Evolutionary conservation across 2,888 invertebrate genomes (phyloP).

Genomic region (Xestia xanthographa): DNA sequence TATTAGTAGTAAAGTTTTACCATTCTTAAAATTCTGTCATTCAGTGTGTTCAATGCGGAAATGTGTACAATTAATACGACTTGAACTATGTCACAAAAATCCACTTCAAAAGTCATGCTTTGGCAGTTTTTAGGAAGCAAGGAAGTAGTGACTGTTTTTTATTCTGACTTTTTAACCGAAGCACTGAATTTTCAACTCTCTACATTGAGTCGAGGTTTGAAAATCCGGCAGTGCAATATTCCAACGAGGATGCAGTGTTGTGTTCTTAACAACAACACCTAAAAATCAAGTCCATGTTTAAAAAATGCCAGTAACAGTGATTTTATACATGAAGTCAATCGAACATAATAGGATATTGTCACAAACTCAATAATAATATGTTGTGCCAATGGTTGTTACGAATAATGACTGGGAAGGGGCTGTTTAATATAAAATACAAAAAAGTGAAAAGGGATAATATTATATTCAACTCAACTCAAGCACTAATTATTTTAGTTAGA

Average conservation of each 20-base stretch:
- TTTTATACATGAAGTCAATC: too few species aligned
- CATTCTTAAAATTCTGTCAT: too few species aligned
- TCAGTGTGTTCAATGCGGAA: too few species aligned
- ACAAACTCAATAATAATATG: neutral
- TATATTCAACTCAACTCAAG: constrained; percentile 1
- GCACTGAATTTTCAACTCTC: neutral
- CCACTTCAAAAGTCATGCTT: neutral
- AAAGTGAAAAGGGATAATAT: neutral
- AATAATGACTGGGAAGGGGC: neutral
- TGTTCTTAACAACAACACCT: neutral
- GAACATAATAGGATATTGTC: neutral
- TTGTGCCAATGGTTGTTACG: neutral
- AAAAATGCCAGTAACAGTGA: neutral
- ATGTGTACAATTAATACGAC: too few species aligned
- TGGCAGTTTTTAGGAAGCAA: neutral
- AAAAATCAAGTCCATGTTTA: neutral
- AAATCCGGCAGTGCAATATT: neutral
- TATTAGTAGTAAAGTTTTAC: neutral
- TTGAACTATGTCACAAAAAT: neutral
- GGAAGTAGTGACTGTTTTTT: neutral
- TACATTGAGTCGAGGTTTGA: neutral
- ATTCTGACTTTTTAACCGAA: too few species aligned
- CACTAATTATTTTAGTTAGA: constrained; percentile 4
- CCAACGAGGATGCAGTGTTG: neutral
- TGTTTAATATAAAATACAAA: neutral